phyloP scores from a whole-genome alignment of 2,888 invertebrate species.

The Encarsia formosa region DNA sequence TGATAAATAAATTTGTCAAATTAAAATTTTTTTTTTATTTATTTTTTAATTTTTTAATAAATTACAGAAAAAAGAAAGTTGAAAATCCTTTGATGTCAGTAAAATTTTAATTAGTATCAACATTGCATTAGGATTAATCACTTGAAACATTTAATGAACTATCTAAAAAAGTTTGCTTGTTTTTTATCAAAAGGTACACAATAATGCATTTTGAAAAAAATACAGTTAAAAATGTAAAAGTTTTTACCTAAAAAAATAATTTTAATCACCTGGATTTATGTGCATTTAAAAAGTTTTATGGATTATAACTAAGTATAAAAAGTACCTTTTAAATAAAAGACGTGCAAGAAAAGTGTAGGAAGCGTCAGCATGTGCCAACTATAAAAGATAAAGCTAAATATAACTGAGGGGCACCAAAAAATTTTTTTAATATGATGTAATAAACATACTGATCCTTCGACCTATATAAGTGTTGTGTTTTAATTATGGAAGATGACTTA shows the following conservation, averaged over 20 bases:
- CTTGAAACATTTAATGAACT: slow-evolving; percentile 40
- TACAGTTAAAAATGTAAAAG: too few species aligned
- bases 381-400: slow-evolving; percentile 53
- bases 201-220: too few species aligned
- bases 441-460: slow-evolving; percentile 40
- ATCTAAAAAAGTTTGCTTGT: slow-evolving; percentile 43
- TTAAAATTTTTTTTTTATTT: too few species aligned
- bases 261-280: too few species aligned
- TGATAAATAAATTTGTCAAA: too few species aligned
- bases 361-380: slow-evolving; percentile 52
- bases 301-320: neutral
- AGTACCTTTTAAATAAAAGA: slow-evolving; percentile 46
- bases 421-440: slow-evolving; percentile 35
- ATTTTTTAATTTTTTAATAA: too few species aligned
- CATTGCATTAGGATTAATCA: slow-evolving; percentile 45
- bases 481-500: slow-evolving; percentile 26
- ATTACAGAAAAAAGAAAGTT: too few species aligned
- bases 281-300: too few species aligned
- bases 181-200: slow-evolving; percentile 45
- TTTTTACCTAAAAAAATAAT: too few species aligned
- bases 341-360: slow-evolving; percentile 45
- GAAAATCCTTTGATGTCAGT: too few species aligned
- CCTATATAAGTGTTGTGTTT: slow-evolving; percentile 34
- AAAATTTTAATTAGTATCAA: slow-evolving; percentile 47
- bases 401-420: slow-evolving; percentile 52